Percentiles rank a stretch among this genome's conserved stretches.
These are phyloP conservation scores for Pristiophorus japonicus DNA, from an alignment of 2,113 vertebrate species.

Conservation along the genomic window DNA sequence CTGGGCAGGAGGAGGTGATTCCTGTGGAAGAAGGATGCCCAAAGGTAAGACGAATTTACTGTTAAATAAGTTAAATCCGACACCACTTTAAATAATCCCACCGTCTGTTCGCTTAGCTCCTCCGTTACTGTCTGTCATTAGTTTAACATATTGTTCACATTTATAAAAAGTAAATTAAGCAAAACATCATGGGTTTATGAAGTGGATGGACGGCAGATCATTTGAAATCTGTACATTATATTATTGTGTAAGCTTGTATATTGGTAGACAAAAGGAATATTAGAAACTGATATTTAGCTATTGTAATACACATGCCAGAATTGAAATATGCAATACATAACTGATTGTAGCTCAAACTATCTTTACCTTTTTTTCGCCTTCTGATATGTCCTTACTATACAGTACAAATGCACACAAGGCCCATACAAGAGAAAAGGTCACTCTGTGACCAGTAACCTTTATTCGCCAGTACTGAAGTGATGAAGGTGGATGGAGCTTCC, in stretches of 20 bases:
- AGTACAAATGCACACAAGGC: too few relatives aligned
- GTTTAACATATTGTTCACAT: neutral
- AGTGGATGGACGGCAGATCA: neutral
- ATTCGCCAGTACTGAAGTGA: too few relatives aligned
- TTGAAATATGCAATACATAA: neutral
- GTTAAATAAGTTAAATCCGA: neutral
- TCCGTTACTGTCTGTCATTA: neutral
- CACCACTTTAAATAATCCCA: neutral
- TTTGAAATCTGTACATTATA: neutral
- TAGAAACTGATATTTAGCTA: neutral
- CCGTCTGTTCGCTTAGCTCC: neutral
- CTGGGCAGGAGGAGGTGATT: conserved; percentile 46
- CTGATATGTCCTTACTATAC: too few relatives aligned
- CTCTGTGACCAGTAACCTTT: too few relatives aligned
- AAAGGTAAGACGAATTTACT: conserved; percentile 58
- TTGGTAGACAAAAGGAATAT: neutral
- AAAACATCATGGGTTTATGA: neutral
- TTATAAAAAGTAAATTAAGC: neutral
- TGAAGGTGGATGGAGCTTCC: too few relatives aligned
- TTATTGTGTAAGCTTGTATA: neutral
- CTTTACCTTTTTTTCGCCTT: neutral
- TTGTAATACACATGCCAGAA: neutral
- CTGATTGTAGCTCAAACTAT: neutral
- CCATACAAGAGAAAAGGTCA: too few relatives aligned
- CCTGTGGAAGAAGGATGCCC: conserved; percentile 65